Evolutionary conservation across 2,888 invertebrate species (phyloP).

Genomic region (Melanostoma scalare): DNA sequence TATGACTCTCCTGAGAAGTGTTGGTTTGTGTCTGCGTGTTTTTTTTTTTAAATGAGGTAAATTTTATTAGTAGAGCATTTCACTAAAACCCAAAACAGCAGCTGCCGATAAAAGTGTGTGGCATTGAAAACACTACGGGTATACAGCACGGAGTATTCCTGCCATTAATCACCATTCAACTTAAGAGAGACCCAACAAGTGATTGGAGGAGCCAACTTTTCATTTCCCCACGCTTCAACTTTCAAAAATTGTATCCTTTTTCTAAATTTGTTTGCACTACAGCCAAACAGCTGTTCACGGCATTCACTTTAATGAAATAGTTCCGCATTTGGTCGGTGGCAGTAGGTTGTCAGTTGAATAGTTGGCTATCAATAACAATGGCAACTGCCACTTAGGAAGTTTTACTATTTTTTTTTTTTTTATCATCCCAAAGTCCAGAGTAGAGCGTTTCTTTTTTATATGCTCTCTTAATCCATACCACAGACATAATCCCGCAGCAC

Average conservation of each 20-base stretch:
- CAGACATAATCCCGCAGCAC: background rate
- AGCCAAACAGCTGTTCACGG: constrained; percentile 62
- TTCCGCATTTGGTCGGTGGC: constrained; percentile 28
- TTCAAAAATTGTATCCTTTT: constrained; percentile 37
- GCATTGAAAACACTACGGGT: constrained; percentile 30
- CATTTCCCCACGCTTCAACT: background rate
- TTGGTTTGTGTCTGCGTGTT: constrained; percentile 1
- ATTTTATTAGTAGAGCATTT: background rate
- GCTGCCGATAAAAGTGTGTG: background rate
- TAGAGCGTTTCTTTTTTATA: constrained; percentile 35
- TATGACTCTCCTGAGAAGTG: constrained; percentile 2
- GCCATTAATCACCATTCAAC: constrained; percentile 65
- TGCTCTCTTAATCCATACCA: constrained; percentile 6
- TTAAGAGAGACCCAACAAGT: constrained; percentile 54
- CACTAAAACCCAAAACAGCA: constrained; percentile 6
- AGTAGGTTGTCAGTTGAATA: constrained; percentile 44
- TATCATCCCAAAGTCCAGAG: constrained; percentile 1
- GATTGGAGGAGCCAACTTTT: background rate
- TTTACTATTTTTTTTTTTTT: constrained; percentile 26
- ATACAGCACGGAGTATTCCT: constrained; percentile 28
- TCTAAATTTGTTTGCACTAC: constrained; percentile 44
- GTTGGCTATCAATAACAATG: constrained; percentile 65
- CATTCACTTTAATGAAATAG: constrained; percentile 63
- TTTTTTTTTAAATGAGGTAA: background rate
- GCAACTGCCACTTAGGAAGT: constrained; percentile 66